Base-by-base conservation (phyloP, 2,797 vertebrate genomes). In the Coreius guichenoti region DNA sequence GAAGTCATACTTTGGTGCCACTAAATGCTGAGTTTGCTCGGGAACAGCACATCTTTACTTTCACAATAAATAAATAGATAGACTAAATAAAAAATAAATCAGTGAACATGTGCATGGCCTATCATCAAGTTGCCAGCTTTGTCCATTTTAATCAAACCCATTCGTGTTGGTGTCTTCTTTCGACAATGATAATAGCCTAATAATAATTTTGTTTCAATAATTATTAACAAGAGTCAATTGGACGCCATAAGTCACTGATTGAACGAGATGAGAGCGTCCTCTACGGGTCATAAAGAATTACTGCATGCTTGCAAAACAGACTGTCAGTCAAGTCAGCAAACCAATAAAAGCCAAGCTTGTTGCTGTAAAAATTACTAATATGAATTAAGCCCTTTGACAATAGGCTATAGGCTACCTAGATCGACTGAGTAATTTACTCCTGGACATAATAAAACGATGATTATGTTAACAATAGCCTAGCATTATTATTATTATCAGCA, bases 201-300 rank as follows among this genome's bases (percentile, higher is more conserved):
- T 33, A 29, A 61, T 58, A 29, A 72, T 31, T 80, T 72, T 77
- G 69, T 77, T 86, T n/a, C 78, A 36, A 61, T 82, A 58, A 73
- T 86, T 83, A 85, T 83, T 81, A 87, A 85, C 56, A 47, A 72
- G 33, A 47, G 36, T 74, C 29, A 68, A 77, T 58, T 6, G 61
- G 49, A 72, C 51, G 39, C 36, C 19, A 49, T 11, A 73, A 45
- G 49, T 58, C 33, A 80, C 47, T 58, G 69, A 68, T 75, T 70
- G 43, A 72, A 81, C 45, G 54, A 75, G 65, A 51, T 68, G 65
- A 65, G 69, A 93, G 95, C 94, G 94, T 31, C 94, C 94, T 95
- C 95, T 96, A 90, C 93, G 87, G 95, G 92, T 45, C 23, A 23
- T 6, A 6, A 81, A 70, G n/a, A 17, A 47, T 90, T 91, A 92